Evolutionary conservation across 2,888 invertebrate species (phyloP).

Genomic region (Mimachlamys varia): DNA sequence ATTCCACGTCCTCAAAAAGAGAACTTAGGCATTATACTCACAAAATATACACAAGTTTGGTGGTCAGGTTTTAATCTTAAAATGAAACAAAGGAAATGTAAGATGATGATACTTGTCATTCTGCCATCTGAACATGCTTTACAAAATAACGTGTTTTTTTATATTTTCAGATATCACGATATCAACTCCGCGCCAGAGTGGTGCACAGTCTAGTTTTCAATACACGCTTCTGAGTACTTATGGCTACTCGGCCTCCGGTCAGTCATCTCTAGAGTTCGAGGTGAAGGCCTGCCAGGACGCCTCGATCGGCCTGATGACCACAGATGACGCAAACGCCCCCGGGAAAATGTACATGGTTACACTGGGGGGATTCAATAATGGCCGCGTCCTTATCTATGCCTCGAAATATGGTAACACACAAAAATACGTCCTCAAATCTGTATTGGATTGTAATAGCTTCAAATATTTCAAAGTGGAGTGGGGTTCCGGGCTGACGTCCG

Average conservation of each 20-base stretch:
- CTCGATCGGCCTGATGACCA: neutral
- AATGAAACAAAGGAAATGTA: too few relatives aligned
- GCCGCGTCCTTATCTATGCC: neutral
- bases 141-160: neutral
- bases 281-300: conserved; percentile 14
- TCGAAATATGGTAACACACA: neutral
- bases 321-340: neutral
- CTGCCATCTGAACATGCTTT: too few relatives aligned
- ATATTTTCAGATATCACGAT: neutral
- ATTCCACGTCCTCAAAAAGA: too few relatives aligned
- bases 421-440: neutral
- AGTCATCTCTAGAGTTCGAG: neutral
- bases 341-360: conserved; percentile 16
- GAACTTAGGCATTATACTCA: too few relatives aligned
- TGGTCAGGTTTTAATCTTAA: too few relatives aligned
- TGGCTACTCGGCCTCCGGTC: neutral
- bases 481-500: neutral
- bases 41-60: too few relatives aligned
- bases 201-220: neutral
- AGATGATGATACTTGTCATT: too few relatives aligned
- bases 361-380: neutral
- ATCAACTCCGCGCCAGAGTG: neutral
- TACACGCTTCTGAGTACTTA: neutral
- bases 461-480: neutral
- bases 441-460: neutral